Evolutionary conservation across 2,888 invertebrate species (phyloP).

Genomic region (Plusia festucae): DNA sequence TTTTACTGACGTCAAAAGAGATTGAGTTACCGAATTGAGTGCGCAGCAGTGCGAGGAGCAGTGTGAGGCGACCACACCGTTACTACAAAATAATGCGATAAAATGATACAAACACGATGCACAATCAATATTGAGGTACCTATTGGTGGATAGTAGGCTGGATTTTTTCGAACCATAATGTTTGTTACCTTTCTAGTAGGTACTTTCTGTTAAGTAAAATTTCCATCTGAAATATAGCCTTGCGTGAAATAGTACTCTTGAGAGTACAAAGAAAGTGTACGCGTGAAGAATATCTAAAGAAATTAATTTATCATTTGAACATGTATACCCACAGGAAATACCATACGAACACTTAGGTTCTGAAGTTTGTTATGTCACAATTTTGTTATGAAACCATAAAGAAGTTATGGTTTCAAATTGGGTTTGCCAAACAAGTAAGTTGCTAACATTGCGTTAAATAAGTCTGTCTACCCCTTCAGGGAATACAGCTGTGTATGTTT

Average conservation of each 20-base stretch:
- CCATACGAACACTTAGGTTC: not conserved
- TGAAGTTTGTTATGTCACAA: not conserved
- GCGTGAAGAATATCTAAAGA: too few species aligned
- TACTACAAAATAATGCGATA: too few species aligned
- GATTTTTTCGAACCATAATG: too few species aligned
- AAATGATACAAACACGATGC: too few species aligned
- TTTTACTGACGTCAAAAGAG: not conserved
- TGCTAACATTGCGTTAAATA: not conserved
- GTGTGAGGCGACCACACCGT: too few species aligned
- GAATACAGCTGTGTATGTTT: not conserved
- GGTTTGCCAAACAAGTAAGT: constrained; percentile 1
- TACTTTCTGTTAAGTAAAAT: too few species aligned
- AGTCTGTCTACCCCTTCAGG: not conserved
- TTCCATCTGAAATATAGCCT: too few species aligned
- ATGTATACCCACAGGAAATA: not conserved
- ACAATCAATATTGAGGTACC: too few species aligned
- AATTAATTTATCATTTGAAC: not conserved
- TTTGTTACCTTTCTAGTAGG: too few species aligned
- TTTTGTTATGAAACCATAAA: not conserved
- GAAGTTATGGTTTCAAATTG: constrained; percentile 4
- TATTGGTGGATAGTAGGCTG: too few species aligned
- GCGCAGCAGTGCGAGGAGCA: not conserved
- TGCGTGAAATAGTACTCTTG: too few species aligned
- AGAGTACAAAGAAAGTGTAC: too few species aligned
- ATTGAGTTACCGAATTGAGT: not conserved